A percentile compares a stretch with the other conserved stretches of the same genome.
Conservation (phyloP, 2,888 invertebrate species). For the Noctua janthe region DNA sequence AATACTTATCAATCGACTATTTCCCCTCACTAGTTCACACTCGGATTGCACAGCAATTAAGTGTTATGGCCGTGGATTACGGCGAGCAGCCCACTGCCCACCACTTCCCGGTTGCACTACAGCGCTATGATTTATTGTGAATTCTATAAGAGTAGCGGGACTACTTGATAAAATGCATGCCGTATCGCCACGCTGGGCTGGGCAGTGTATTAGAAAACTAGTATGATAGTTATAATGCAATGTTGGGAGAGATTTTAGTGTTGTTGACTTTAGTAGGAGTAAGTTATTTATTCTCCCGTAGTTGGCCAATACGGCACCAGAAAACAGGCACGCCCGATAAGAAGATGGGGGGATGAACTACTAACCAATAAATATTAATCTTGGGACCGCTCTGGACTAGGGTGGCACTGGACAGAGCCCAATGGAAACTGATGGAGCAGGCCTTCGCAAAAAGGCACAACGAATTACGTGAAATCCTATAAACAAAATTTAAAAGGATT, state of each 20-base stretch:
- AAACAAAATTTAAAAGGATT: too few relatives aligned
- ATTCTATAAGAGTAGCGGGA: conserved; percentile 61
- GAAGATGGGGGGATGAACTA: too few relatives aligned
- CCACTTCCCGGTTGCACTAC: conserved; percentile 58
- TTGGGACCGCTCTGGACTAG: too few relatives aligned
- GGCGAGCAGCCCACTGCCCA: conserved; percentile 33
- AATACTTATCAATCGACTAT: conserved; percentile 4
- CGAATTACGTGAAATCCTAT: too few relatives aligned
- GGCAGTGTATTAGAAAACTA: conserved; percentile 1
- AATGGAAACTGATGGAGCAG: too few relatives aligned
- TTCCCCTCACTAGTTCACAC: conserved; percentile 63
- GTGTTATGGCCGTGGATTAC: conserved; percentile 61
- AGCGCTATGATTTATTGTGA: conserved; percentile 64
- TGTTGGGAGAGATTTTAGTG: not conserved
- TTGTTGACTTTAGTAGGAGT: not conserved
- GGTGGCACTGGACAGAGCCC: too few relatives aligned
- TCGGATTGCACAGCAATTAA: conserved; percentile 66
- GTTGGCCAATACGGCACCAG: not conserved
- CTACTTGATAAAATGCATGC: conserved; percentile 33
- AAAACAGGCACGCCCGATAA: too few relatives aligned
- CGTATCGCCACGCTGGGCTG: conserved; percentile 24
- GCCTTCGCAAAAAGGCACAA: too few relatives aligned
- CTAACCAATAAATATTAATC: too few relatives aligned
- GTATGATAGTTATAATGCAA: not conserved
- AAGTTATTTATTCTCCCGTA: not conserved